A percentile compares a stretch with the other conserved stretches of the same genome.
Evolutionary conservation across 1,140 invertebrate species (phyloP).

Genomic region (Drosophila tropicalis): DNA sequence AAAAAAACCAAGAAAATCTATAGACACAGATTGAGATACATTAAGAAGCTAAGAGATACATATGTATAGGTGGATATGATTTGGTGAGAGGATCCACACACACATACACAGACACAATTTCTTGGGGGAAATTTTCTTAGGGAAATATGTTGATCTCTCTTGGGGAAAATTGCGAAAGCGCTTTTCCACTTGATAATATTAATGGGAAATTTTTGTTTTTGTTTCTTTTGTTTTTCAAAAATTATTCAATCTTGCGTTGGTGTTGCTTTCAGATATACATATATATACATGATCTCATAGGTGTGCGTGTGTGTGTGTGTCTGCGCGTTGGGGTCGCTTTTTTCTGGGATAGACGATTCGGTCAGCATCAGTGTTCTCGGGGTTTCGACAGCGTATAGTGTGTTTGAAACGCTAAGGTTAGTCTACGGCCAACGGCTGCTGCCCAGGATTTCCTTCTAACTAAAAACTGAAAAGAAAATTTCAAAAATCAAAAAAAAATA

Average conservation of each 20-base stretch:
- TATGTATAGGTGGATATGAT: no score
- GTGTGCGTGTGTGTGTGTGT: conserved; percentile 51
- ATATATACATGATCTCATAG: conserved; percentile 19
- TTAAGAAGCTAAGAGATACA: neutral
- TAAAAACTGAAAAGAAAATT: conserved; percentile 9
- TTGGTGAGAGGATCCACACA: conserved; percentile 17
- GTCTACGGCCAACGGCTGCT: conserved; percentile 68
- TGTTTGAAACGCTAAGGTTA: conserved; percentile 84
- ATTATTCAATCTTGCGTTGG: conserved; percentile 70
- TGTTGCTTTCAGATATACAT: conserved; percentile 28
- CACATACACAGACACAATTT: conserved; percentile 11
- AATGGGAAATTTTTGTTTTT: conserved; percentile 66
- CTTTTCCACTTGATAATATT: conserved; percentile 64
- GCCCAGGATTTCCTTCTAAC: conserved; percentile 58
- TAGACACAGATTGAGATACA: conserved; percentile 3
- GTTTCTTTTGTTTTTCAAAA: conserved; percentile 36
- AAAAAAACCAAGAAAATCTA: conserved; percentile 17
- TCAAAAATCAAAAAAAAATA: conserved; percentile 33
- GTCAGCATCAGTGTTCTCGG: conserved; percentile 83
- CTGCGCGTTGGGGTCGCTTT: conserved; percentile 68
- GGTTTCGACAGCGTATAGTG: conserved; percentile 84
- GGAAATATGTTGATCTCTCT: conserved; percentile 54
- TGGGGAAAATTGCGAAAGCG: conserved; percentile 68
- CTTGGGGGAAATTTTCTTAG: conserved; percentile 52
- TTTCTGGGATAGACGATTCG: conserved; percentile 70